Percentiles rank a stretch among this genome's conserved stretches.
These are phyloP conservation scores for Drosophila tsacasi DNA, from an alignment of 1,140 invertebrate species.

Conservation along the genomic window DNA sequence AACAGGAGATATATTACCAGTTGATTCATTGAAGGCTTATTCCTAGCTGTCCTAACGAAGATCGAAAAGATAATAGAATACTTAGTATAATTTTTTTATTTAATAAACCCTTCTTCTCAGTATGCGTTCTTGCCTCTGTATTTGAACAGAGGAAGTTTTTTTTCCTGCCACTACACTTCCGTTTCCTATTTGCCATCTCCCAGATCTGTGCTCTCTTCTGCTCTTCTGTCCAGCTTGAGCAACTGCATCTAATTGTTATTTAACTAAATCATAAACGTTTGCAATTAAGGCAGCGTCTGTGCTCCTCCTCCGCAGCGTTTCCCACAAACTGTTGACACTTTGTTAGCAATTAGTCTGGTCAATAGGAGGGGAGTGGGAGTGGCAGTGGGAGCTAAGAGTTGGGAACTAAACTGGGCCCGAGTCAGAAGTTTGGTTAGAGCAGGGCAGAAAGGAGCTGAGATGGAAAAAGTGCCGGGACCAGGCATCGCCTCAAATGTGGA, in stretches of 20 bases:
- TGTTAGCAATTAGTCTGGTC: slow-evolving; percentile 78
- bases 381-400: not conserved
- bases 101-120: not conserved
- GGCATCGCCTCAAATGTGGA: slow-evolving; percentile 57
- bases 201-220: not conserved
- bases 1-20: not conserved
- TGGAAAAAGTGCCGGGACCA: slow-evolving; percentile 55
- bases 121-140: no score
- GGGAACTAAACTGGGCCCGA: slow-evolving; percentile 9
- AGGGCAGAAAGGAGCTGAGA: slow-evolving; percentile 9
- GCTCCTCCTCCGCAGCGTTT: slow-evolving; percentile 17
- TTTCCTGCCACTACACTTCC: slow-evolving; percentile 23
- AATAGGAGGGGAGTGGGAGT: slow-evolving; percentile 32
- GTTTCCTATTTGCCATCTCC: not conserved
- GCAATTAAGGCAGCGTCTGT: slow-evolving; percentile 52
- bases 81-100: not conserved
- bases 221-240: slow-evolving; percentile 22
- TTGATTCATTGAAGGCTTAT: not conserved
- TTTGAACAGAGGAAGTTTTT: not conserved
- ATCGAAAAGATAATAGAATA: no score
- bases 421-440: slow-evolving; percentile 18
- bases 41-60: not conserved
- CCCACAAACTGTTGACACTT: slow-evolving; percentile 78
- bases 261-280: slow-evolving; percentile 74
- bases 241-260: slow-evolving; percentile 78